Evolutionary conservation across 2,888 invertebrate genomes (phyloP).

Genomic region (Halocaridina rubra): DNA sequence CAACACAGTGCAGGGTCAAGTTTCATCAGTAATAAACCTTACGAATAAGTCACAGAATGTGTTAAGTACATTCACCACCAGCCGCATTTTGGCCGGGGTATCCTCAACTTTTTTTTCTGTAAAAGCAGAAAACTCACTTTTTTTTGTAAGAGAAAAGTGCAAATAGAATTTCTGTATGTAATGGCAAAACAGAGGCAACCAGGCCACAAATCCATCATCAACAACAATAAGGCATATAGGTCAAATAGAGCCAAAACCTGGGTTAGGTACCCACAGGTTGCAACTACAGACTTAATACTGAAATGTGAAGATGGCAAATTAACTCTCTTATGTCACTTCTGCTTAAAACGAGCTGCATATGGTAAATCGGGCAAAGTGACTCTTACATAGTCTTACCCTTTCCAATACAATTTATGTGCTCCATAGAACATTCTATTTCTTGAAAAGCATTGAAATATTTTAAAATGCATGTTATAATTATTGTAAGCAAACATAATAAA

Average conservation of each 20-base stretch:
- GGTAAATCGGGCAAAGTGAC: too few relatives aligned
- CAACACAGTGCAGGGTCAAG: conserved; percentile 13
- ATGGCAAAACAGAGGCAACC: conserved; percentile 19
- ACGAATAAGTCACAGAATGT: conserved; percentile 17
- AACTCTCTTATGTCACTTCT: background rate
- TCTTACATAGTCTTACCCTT: too few relatives aligned
- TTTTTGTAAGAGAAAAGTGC: background rate
- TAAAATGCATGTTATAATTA: too few relatives aligned
- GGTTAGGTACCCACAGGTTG: background rate
- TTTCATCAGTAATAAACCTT: conserved; percentile 2
- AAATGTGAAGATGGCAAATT: background rate
- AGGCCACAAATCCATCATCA: conserved; percentile 6
- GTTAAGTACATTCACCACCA: conserved; percentile 41
- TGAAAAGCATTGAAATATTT: too few relatives aligned
- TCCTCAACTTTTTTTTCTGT: too few relatives aligned
- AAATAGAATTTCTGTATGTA: background rate
- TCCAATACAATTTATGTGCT: too few relatives aligned
- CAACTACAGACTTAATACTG: background rate
- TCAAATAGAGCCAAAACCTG: conserved; percentile 37
- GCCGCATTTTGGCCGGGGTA: conserved; percentile 1
- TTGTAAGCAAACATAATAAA: too few relatives aligned
- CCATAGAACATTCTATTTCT: too few relatives aligned
- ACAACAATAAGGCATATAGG: conserved; percentile 49
- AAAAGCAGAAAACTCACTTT: background rate
- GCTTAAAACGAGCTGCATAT: background rate